Evolutionary conservation across 1,140 invertebrate genomes (phyloP).

Genomic region (Coelopa frigida): DNA sequence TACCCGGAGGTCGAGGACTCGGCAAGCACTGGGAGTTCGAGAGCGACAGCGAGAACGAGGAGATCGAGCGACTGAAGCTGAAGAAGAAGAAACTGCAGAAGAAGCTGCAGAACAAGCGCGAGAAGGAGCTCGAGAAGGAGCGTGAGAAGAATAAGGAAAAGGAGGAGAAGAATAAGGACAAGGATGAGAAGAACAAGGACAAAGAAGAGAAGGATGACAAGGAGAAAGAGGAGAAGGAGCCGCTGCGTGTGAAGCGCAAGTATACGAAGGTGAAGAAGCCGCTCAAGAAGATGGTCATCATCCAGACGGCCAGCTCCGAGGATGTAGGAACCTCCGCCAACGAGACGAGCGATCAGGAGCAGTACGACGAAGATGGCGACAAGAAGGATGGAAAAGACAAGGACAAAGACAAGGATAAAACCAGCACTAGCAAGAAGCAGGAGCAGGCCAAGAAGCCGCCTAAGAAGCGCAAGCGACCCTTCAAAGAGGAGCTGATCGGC

Average conservation of each 20-base stretch:
- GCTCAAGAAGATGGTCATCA: constrained; percentile 14
- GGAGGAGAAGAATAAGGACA: constrained; percentile 21
- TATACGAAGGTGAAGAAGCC: constrained; percentile 14
- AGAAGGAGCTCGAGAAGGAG: constrained; percentile 10
- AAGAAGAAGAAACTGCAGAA: constrained; percentile 31
- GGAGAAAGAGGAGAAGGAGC: constrained; percentile 5
- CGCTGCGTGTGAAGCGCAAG: constrained; percentile 13
- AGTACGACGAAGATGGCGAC: constrained; percentile 5
- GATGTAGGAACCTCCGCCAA: constrained; percentile 22
- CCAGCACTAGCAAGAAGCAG: constrained; percentile 14
- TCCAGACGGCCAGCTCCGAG: constrained; percentile 44
- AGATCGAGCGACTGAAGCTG: constrained; percentile 24
- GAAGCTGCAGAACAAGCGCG: constrained; percentile 21
- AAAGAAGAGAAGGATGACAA: neutral
- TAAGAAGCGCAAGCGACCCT: constrained; percentile 48
- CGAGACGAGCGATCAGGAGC: constrained; percentile 22
- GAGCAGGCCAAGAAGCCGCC: constrained; percentile 28
- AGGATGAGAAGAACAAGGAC: constrained; percentile 18
- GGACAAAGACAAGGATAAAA: constrained; percentile 17
- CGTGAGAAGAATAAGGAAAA: constrained; percentile 12
- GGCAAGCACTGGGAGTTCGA: constrained; percentile 76
- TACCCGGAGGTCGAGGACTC: constrained; percentile 65
- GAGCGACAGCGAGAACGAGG: constrained; percentile 45
- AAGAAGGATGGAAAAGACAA: constrained; percentile 13
- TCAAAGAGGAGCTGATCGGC: constrained; percentile 61